Evolutionary conservation across 2,113 vertebrate species (phyloP).

Genomic region (Myrmecobius fasciatus): DNA sequence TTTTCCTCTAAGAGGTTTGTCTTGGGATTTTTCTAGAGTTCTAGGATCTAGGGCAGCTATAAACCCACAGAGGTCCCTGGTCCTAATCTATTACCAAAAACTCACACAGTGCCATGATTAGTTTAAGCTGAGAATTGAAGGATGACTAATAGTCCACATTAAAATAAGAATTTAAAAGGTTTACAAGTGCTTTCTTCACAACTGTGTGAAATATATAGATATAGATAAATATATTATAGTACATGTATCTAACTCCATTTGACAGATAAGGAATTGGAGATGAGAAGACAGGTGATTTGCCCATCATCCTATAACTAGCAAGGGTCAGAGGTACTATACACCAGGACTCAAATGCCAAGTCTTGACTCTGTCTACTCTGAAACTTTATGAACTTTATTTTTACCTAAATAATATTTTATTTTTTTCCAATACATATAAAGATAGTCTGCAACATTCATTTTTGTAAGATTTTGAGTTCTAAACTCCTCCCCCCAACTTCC

Average conservation of each 20-base stretch:
- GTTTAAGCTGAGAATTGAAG: background rate
- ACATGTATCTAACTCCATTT: background rate
- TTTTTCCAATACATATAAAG: too few species aligned
- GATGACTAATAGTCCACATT: background rate
- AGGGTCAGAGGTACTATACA: background rate
- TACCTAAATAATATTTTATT: too few species aligned
- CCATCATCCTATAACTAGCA: background rate
- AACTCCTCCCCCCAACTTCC: too few species aligned
- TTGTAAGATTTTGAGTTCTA: too few species aligned
- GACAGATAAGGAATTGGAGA: background rate
- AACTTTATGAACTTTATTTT: background rate
- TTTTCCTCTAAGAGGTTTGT: background rate
- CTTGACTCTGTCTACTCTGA: background rate
- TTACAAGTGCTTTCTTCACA: background rate
- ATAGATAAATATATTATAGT: background rate
- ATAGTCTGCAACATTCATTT: too few species aligned
- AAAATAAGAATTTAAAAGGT: background rate
- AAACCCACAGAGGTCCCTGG: background rate
- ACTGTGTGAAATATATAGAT: background rate
- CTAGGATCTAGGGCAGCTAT: background rate
- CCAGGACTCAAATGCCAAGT: background rate
- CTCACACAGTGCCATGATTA: background rate
- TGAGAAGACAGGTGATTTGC: background rate
- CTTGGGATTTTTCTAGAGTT: background rate
- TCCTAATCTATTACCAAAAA: background rate